Evolutionary conservation across 1,140 invertebrate genomes (phyloP).

Genomic region (Bursaphelenchus mucronatus): DNA sequence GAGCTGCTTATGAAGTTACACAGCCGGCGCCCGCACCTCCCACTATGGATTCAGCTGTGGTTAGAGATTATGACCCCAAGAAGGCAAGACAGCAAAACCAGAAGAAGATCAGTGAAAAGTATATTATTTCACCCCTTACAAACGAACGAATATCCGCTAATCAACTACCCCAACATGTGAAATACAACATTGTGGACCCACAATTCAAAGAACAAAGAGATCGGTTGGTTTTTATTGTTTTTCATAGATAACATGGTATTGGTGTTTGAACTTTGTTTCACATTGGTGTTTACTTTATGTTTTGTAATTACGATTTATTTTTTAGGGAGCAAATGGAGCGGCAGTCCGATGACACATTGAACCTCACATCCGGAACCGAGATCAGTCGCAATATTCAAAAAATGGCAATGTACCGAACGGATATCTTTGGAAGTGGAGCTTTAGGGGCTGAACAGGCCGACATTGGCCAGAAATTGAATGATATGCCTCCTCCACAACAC

Average conservation of each 20-base stretch:
- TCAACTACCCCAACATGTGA: constrained; percentile 94
- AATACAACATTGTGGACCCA: constrained; percentile 91
- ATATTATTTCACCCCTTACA: constrained; percentile 93
- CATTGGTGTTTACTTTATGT: not conserved
- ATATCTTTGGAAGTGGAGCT: constrained; percentile 93
- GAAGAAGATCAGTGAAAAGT: constrained; percentile 73
- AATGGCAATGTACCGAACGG: constrained; percentile 89
- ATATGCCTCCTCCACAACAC: too few relatives aligned
- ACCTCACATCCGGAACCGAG: constrained; percentile 77
- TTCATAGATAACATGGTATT: constrained; percentile 15
- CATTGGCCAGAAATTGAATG: constrained; percentile 1
- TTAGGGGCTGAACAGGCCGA: not conserved
- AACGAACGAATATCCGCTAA: constrained; percentile 92
- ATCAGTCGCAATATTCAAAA: constrained; percentile 92
- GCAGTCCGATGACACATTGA: constrained; percentile 74
- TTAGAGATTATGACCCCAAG: constrained; percentile 89
- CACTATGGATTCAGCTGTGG: constrained; percentile 80
- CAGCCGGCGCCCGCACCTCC: constrained; percentile 68
- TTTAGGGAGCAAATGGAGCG: constrained; percentile 67
- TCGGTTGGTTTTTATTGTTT: constrained; percentile 67
- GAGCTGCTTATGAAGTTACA: constrained; percentile 69
- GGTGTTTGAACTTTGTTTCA: not conserved
- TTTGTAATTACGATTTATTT: constrained; percentile 26
- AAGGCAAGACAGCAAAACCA: constrained; percentile 59
- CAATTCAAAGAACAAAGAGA: constrained; percentile 95